phyloP scores from a whole-genome alignment of 1,140 invertebrate species.

The Drosophila truncata region DNA sequence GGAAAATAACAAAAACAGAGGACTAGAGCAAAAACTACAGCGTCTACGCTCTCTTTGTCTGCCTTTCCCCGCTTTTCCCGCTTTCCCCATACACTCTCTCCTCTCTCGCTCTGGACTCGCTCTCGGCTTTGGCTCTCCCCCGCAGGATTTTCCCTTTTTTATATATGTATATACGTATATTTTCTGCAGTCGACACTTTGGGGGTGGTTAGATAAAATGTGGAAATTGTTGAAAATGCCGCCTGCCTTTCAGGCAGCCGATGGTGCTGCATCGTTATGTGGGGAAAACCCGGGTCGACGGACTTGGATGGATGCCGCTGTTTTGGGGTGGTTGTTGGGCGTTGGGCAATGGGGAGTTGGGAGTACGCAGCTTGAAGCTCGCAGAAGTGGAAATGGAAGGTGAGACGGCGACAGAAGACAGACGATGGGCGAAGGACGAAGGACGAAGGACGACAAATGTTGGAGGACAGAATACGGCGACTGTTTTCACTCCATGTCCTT shows the following conservation, averaged over 20 bases:
- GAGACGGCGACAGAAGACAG: conserved; percentile 48
- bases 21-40: conserved; percentile 54
- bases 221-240: conserved; percentile 82
- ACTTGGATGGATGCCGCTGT: conserved; percentile 64
- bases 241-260: conserved; percentile 56
- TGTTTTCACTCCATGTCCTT: conserved; percentile 72
- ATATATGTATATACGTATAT: conserved; percentile 41
- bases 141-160: conserved; percentile 74
- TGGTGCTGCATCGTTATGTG: conserved; percentile 78
- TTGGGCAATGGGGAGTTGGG: conserved; percentile 8
- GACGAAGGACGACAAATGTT: conserved; percentile 45
- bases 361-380: conserved; percentile 9
- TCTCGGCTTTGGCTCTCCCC: conserved; percentile 44
- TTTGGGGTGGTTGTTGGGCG: conserved; percentile 58
- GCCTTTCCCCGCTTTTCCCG: conserved; percentile 13
- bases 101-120: conserved; percentile 13
- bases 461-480: conserved; percentile 55
- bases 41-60: conserved; percentile 54
- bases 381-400: conserved; percentile 55
- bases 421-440: conserved; percentile 49
- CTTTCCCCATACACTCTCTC: conserved; percentile 13
- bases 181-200: conserved; percentile 78
- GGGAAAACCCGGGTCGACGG: conserved; percentile 72
- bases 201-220: conserved; percentile 83
- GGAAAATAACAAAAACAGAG: conserved; percentile 50